Conservation (phyloP, 2,113 vertebrate genomes). For the Fregetta grallaria region DNA sequence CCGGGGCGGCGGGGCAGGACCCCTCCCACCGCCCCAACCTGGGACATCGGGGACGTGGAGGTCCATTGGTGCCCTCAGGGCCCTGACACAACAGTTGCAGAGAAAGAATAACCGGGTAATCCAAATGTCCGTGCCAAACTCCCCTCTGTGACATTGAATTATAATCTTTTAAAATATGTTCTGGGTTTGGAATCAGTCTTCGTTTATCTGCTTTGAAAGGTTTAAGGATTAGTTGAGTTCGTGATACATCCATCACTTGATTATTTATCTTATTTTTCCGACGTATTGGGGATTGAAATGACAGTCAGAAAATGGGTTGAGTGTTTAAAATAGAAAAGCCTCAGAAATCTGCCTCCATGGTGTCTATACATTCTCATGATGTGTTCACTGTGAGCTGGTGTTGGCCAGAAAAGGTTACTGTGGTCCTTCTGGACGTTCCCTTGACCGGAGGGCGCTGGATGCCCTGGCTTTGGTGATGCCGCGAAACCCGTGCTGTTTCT, state of each 20-base stretch:
- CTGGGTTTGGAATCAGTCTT: slow-evolving; percentile 44
- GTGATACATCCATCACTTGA: slow-evolving; percentile 49
- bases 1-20: neutral
- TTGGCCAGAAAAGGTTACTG: neutral
- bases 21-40: neutral
- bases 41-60: neutral
- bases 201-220: slow-evolving; percentile 58
- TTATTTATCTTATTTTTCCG: slow-evolving; percentile 50
- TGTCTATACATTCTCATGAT: neutral
- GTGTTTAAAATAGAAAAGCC: neutral
- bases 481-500: neutral
- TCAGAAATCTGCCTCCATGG: neutral
- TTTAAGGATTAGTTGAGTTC: slow-evolving; percentile 44
- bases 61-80: neutral
- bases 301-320: neutral
- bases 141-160: slow-evolving; percentile 42
- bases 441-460: neutral
- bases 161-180: slow-evolving; percentile 53
- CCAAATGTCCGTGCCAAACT: neutral
- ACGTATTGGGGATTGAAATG: neutral
- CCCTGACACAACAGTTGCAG: neutral
- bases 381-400: neutral
- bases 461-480: neutral
- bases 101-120: neutral
- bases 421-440: neutral